Percentiles rank a stretch among this genome's conserved stretches.
Evolutionary conservation across 2,888 invertebrate species (phyloP).

Genomic region (Phymatocera aterrima): DNA sequence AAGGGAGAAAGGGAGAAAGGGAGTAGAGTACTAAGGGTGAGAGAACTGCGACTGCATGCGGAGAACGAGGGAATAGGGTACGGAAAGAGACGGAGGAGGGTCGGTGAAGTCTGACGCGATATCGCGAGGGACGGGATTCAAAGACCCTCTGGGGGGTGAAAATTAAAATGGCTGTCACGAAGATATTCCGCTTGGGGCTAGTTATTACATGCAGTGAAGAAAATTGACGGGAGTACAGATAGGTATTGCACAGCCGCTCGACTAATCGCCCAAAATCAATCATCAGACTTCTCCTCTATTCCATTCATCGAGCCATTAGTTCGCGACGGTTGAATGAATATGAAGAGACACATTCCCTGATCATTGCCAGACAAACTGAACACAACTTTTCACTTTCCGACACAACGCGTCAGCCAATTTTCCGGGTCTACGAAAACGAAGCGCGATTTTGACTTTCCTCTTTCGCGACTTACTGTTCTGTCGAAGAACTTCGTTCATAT

Average conservation of each 20-base stretch:
- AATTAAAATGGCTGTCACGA: slow-evolving; percentile 71
- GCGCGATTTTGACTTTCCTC: too few species aligned
- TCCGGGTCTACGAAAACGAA: too few species aligned
- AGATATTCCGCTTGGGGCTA: neutral
- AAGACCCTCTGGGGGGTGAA: slow-evolving; percentile 62
- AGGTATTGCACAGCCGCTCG: too few species aligned
- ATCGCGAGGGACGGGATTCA: slow-evolving; percentile 65
- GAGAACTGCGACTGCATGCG: neutral
- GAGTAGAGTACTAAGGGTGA: slow-evolving; percentile 31
- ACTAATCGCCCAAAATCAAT: neutral
- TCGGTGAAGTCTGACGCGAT: slow-evolving; percentile 49
- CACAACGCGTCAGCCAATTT: too few species aligned
- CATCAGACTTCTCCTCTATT: neutral
- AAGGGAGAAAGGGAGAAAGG: too few species aligned
- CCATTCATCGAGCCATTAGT: neutral
- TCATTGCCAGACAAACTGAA: too few species aligned
- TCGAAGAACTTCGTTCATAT: too few species aligned
- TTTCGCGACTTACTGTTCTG: too few species aligned
- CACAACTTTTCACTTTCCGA: too few species aligned
- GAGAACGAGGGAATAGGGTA: slow-evolving; percentile 44
- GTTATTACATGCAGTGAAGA: neutral
- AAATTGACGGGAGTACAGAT: neutral
- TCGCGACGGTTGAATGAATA: too few species aligned
- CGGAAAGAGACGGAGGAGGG: slow-evolving; percentile 42
- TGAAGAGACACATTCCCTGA: too few species aligned